Conservation (phyloP, 2,113 vertebrate species). For the Rhineura floridana region DNA sequence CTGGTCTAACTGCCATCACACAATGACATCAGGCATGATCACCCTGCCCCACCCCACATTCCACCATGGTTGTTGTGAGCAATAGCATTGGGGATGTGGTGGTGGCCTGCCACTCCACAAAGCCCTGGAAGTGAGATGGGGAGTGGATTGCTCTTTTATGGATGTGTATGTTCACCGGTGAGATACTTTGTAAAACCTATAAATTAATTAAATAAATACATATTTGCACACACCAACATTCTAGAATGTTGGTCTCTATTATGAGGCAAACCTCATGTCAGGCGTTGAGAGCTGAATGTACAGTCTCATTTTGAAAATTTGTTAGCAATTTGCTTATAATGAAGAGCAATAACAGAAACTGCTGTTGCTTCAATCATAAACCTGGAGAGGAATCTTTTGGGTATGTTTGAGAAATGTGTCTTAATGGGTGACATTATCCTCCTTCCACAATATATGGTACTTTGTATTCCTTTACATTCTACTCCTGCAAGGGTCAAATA, state of each 20-base stretch:
- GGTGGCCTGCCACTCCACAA: too few relatives aligned
- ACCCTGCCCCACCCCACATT: too few relatives aligned
- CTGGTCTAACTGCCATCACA: too few relatives aligned
- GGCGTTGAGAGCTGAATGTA: not conserved
- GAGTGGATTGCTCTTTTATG: too few relatives aligned
- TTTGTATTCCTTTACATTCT: slow-evolving; percentile 10
- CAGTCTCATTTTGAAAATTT: not conserved
- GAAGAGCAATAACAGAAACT: slow-evolving; percentile 33
- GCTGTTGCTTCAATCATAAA: not conserved
- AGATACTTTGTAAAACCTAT: too few relatives aligned
- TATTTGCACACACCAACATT: too few relatives aligned
- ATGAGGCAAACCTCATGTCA: not conserved
- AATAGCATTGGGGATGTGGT: too few relatives aligned
- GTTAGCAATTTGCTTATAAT: not conserved
- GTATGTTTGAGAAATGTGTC: slow-evolving; percentile 22
- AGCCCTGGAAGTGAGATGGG: too few relatives aligned
- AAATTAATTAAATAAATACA: too few relatives aligned
- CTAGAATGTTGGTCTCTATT: not conserved
- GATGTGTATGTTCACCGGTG: too few relatives aligned
- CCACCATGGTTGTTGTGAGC: too few relatives aligned
- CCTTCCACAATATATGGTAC: slow-evolving; percentile 3
- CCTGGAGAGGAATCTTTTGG: not conserved
- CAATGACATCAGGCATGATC: too few relatives aligned
- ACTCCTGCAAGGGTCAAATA: slow-evolving; percentile 15
- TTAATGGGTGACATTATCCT: slow-evolving; percentile 13